Percentiles rank a stretch among this genome's conserved stretches.
phyloP scores from a whole-genome alignment of 2,797 vertebrate genomes.

The Coracias cyanogaster region DNA sequence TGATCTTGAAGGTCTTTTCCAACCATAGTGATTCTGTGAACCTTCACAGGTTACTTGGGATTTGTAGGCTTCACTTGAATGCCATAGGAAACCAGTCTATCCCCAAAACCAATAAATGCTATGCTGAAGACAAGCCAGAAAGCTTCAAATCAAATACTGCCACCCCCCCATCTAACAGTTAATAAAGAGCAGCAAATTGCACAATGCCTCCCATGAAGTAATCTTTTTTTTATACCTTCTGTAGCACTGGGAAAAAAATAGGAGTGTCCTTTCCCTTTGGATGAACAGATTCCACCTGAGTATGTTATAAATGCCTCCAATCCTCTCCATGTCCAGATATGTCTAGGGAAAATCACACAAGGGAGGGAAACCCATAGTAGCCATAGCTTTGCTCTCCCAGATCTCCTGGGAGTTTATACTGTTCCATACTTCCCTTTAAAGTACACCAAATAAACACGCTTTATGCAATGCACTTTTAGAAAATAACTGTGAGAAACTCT shows the following conservation, averaged over 20 bases:
- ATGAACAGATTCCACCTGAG: not conserved
- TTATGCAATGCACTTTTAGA: not conserved
- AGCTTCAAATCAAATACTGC: not conserved
- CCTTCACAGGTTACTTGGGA: not conserved
- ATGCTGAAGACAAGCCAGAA: not conserved
- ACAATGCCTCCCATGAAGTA: not conserved
- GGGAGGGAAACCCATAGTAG: not conserved
- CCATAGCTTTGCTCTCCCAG: not conserved
- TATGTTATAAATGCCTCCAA: not conserved
- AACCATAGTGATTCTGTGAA: too few species aligned
- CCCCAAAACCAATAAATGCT: rapidly evolving
- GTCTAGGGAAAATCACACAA: not conserved
- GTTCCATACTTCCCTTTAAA: not conserved
- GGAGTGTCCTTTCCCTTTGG: not conserved
- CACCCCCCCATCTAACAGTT: not conserved
- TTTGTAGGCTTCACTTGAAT: not conserved
- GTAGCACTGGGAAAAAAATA: not conserved
- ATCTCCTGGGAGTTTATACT: not conserved
- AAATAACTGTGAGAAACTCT: not conserved
- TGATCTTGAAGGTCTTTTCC: too few species aligned
- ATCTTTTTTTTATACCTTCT: not conserved
- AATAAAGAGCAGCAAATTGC: not conserved
- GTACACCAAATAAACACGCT: not conserved
- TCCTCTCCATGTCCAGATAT: not conserved
- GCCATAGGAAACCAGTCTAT: not conserved